Conservation (phyloP, 2,797 vertebrate species). For the Xyrichtys novacula region DNA sequence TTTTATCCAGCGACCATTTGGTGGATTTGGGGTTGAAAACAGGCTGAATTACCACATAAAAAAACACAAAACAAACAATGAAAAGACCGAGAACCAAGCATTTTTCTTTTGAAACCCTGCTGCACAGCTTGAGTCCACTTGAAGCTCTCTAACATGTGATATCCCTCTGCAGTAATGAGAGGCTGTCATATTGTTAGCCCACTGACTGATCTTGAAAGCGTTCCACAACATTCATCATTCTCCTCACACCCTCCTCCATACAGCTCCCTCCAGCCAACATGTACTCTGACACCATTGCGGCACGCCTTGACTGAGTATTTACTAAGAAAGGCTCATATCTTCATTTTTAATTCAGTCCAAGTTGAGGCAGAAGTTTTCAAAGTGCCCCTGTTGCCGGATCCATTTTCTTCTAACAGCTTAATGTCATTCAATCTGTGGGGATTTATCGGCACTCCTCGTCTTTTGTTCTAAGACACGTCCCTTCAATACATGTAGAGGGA, state of each 20-base stretch:
- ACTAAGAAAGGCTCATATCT: constrained; percentile 17
- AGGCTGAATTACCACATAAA: neutral
- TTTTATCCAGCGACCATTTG: neutral
- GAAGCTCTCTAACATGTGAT: constrained; percentile 30
- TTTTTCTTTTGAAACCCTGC: constrained; percentile 22
- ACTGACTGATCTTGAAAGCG: constrained; percentile 35
- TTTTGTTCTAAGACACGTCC: constrained; percentile 76
- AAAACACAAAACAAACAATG: neutral
- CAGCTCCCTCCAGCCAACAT: constrained; percentile 26
- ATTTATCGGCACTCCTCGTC: constrained; percentile 69
- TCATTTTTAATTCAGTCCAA: constrained; percentile 46
- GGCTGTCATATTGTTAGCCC: constrained; percentile 37
- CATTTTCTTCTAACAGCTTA: constrained; percentile 68
- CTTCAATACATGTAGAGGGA: constrained; percentile 67
- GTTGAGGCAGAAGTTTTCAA: constrained; percentile 66
- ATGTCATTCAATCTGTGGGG: constrained; percentile 71
- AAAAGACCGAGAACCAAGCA: neutral
- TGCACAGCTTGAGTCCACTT: constrained; percentile 13
- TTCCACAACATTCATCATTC: constrained; percentile 41
- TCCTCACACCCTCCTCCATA: constrained; percentile 29
- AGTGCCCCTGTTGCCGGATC: constrained; percentile 58
- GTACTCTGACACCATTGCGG: constrained; percentile 24
- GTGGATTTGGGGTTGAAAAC: too few species aligned
- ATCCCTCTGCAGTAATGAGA: constrained; percentile 43
- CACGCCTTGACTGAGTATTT: neutral